phyloP scores from a whole-genome alignment of 2,888 invertebrate genomes.

The Griposia aprilina region DNA sequence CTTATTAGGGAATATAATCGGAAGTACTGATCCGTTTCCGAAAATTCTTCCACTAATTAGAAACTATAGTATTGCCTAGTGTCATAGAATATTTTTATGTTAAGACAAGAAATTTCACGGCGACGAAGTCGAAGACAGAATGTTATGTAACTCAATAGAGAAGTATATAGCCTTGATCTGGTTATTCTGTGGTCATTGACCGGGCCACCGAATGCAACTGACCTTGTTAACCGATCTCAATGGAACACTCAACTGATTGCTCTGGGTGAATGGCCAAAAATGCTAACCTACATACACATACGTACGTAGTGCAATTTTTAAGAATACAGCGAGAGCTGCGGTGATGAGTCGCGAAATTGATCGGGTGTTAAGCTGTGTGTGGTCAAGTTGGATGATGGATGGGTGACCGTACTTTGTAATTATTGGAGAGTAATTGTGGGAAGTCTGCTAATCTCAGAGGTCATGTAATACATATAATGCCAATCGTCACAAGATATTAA shows the following conservation, averaged over 20 bases:
- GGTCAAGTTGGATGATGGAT: too few species aligned
- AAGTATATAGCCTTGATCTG: constrained; percentile 41
- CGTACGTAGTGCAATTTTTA: constrained; percentile 25
- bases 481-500: too few species aligned
- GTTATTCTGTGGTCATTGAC: constrained; percentile 30
- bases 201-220: constrained; percentile 30
- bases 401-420: too few species aligned
- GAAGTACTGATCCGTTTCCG: not conserved
- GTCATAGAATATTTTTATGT: not conserved
- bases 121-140: not conserved
- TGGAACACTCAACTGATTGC: constrained; percentile 30
- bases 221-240: constrained; percentile 40
- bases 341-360: not conserved
- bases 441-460: too few species aligned
- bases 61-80: not conserved
- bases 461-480: too few species aligned
- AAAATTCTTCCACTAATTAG: not conserved
- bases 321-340: not conserved
- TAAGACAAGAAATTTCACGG: not conserved
- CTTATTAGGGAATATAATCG: too few species aligned
- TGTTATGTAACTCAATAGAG: constrained; percentile 15
- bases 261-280: constrained; percentile 38
- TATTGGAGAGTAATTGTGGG: too few species aligned
- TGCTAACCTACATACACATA: constrained; percentile 14
- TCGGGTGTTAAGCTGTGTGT: too few species aligned